Percentiles rank a stretch among this genome's conserved stretches.
These are phyloP conservation scores for Fregata magnificens DNA, from an alignment of 2,113 vertebrate species.

Conservation along the genomic window DNA sequence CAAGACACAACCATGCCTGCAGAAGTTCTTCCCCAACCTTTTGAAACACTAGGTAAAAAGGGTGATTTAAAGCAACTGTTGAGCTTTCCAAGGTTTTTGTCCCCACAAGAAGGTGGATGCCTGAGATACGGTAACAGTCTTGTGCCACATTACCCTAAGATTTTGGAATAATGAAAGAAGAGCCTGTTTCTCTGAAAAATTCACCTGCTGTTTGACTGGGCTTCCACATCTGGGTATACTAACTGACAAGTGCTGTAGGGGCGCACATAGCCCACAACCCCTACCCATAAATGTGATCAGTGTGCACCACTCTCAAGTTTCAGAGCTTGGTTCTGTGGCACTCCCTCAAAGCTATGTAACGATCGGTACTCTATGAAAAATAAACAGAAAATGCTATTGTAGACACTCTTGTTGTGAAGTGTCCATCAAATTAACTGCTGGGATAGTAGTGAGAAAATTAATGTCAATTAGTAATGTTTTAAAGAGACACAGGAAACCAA, in stretches of 20 bases:
- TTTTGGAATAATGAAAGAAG: neutral
- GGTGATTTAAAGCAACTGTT: neutral
- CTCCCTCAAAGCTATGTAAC: neutral
- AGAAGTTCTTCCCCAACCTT: neutral
- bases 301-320: neutral
- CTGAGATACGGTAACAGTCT: neutral
- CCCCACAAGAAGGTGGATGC: neutral
- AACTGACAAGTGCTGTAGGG: neutral
- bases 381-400: neutral
- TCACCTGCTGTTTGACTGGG: neutral
- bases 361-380: neutral
- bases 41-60: neutral
- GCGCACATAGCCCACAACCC: rapidly evolving
- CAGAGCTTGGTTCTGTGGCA: neutral
- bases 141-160: neutral
- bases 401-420: neutral
- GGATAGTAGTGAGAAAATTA: neutral
- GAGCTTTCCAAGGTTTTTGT: neutral
- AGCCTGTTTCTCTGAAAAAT: neutral
- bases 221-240: neutral
- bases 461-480: conserved; percentile 28
- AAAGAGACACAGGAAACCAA: neutral
- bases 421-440: neutral
- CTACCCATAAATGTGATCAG: neutral
- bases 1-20: rapidly evolving